Conservation (phyloP, 2,113 vertebrate genomes). For the Tragelaphus buxtoni region DNA sequence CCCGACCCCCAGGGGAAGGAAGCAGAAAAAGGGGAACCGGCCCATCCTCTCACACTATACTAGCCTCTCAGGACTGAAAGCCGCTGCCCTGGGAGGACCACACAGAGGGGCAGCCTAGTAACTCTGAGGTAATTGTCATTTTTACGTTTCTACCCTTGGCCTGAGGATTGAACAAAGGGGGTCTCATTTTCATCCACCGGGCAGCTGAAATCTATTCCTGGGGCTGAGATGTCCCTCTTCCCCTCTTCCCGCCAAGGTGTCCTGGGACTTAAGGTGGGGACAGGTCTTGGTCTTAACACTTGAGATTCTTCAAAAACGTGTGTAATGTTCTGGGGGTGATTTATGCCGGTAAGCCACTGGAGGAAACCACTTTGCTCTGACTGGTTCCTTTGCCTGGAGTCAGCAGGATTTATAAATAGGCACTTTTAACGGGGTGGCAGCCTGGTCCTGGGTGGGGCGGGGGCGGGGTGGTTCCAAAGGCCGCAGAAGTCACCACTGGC, state of each 20-base stretch:
- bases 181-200: not conserved
- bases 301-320: not conserved
- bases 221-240: not conserved
- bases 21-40: slow-evolving; percentile 21
- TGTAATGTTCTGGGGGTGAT: not conserved
- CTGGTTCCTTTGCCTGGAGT: not conserved
- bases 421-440: accelerated
- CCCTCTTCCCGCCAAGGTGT: not conserved
- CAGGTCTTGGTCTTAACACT: not conserved
- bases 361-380: not conserved
- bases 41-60: not conserved
- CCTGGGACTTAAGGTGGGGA: not conserved
- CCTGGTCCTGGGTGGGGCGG: not conserved
- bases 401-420: not conserved
- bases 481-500: not conserved
- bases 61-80: not conserved
- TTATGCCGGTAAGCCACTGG: not conserved
- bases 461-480: not conserved
- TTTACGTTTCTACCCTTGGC: not conserved
- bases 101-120: not conserved
- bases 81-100: not conserved
- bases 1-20: not conserved
- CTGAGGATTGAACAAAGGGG: not conserved
- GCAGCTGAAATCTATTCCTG: not conserved
- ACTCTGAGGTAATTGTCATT: slow-evolving; percentile 43